Percentiles rank a stretch among this genome's conserved stretches.
Conservation (phyloP, 2,113 vertebrate species). For the Poeciliopsis occidentalis region DNA sequence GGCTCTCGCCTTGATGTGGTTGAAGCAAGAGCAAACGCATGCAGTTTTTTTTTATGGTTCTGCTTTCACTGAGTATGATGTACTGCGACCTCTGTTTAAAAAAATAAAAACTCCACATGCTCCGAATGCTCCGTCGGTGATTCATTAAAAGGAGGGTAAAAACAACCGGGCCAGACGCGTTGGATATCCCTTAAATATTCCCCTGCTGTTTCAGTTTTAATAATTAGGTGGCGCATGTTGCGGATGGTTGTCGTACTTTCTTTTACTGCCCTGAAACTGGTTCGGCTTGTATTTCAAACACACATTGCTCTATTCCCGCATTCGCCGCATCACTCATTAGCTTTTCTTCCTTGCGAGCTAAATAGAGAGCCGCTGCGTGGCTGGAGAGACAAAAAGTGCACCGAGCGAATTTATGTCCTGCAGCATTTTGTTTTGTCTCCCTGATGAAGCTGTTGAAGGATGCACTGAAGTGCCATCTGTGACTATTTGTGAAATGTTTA, state of each 20-base stretch:
- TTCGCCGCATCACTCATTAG: neutral
- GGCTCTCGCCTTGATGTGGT: conserved; percentile 12
- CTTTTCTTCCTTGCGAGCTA: neutral
- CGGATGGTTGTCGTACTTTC: neutral
- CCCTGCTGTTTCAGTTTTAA: neutral
- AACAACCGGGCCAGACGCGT: conserved; percentile 12
- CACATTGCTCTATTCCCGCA: neutral
- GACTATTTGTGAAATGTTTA: neutral
- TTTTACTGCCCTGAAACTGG: neutral
- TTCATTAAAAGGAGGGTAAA: conserved; percentile 7
- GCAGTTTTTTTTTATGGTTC: conserved; percentile 12
- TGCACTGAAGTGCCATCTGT: neutral
- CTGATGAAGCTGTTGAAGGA: no score
- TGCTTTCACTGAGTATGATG: conserved; percentile 27
- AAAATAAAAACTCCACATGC: conserved; percentile 32
- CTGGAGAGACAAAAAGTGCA: neutral
- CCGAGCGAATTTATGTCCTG: neutral
- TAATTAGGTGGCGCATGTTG: neutral
- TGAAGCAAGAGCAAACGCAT: conserved; percentile 22
- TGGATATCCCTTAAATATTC: conserved; percentile 19
- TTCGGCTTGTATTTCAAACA: neutral
- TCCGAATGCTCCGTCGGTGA: conserved; percentile 39
- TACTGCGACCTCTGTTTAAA: neutral
- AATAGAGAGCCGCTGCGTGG: neutral
- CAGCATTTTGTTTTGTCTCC: neutral